Evolutionary conservation across 1,140 invertebrate genomes (phyloP), one percentile per base, ranked within the genome.

Genomic region (Proales similis): DNA sequence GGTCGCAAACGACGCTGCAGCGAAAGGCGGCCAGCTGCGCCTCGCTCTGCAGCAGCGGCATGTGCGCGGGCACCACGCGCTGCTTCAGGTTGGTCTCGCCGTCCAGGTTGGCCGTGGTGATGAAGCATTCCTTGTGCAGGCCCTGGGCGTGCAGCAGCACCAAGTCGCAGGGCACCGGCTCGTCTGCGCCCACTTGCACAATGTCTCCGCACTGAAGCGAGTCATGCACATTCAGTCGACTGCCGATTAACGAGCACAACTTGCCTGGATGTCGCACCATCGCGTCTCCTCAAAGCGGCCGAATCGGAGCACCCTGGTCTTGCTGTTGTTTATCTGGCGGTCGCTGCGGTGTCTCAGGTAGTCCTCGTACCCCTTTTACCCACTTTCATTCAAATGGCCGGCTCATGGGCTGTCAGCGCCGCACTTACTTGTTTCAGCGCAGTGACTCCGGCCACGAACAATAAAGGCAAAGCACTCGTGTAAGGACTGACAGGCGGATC

Each of bases 51-150:
- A 70, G 69, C 4, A 68, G 62, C 4, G 5, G 2, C 19, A 14
- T 69, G 67, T 1, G 77, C 74, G 27, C 75, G 72, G 6, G 69
- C 29, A 17, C 74, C 65, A 67, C 72, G 73, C 22, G 68, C 68
- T 82, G 81, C 71, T 84, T 84, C 33, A 84, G 73, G 72, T 84
- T 84, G 2, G 82, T 79, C 77, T 79, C 90, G 83, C 94, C 94
- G 79, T 99, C 94, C 68, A 98, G 79, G 79, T 99, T 95, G 20
- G 93, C 91, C 45, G 94, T 99, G 81, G 96, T 93, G 69, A 98
- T 93, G 74, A 92, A 97, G 80, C 93, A 96, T 63, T 95, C 81
- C 6, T 93, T 93, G 77, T 95, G 93, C 2, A 90, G 67, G 95
- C 76, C 32, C 94, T 77, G 51, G 94, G 79, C 84, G 12, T 82